Conservation (phyloP, 2,113 vertebrate species). For the Mormoops blainvillei region DNA sequence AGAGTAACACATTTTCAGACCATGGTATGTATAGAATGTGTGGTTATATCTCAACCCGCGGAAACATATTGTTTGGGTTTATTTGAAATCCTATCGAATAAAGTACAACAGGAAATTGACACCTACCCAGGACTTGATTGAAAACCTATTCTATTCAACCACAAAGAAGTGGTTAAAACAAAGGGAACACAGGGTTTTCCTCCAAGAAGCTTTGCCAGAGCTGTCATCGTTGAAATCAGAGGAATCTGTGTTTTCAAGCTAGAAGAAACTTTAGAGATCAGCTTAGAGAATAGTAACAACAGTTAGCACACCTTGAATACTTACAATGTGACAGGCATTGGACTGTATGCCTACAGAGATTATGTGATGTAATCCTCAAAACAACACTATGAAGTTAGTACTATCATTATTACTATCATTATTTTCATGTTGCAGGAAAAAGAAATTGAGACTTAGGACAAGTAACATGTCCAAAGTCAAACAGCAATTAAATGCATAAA, state of each 20-base stretch:
- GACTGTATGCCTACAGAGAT: not conserved
- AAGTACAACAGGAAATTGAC: conserved; percentile 47
- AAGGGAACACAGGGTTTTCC: not conserved
- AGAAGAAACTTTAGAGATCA: not conserved
- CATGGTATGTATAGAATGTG: not conserved
- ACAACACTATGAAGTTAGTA: not conserved
- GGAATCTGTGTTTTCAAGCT: not conserved
- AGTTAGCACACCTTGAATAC: not conserved
- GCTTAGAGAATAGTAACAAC: not conserved
- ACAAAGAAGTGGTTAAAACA: conserved; percentile 45
- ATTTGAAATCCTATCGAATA: conserved; percentile 60
- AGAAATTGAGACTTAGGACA: not conserved
- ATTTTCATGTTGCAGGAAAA: not conserved
- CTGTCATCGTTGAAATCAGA: conserved; percentile 35
- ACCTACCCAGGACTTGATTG: conserved; percentile 32
- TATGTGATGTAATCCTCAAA: not conserved
- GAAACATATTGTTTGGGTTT: conserved; percentile 9
- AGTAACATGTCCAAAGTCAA: not conserved
- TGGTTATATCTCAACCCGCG: not conserved
- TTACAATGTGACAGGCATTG: not conserved
- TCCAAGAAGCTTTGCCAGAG: conserved; percentile 22
- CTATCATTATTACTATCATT: not conserved
- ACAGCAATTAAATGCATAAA: not conserved
- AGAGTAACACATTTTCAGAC: not conserved
- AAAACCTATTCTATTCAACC: conserved; percentile 38